These are phyloP conservation scores for Helicoverpa assulta DNA, from an alignment of 2,888 invertebrate species.

Conservation along the genomic window DNA sequence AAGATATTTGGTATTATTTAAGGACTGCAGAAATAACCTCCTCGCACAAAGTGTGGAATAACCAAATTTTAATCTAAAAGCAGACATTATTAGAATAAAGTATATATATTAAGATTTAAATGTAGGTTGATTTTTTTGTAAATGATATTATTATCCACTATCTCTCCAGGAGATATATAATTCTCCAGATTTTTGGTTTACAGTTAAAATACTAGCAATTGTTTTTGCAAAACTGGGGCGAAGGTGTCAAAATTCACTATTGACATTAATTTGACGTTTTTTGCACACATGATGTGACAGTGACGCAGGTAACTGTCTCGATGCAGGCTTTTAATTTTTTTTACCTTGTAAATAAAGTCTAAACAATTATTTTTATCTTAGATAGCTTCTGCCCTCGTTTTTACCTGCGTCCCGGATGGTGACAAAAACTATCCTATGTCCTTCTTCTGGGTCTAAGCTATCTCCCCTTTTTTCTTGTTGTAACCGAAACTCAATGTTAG, in stretches of 20 bases:
- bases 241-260: not conserved
- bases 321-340: no score
- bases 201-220: slow-evolving; percentile 21
- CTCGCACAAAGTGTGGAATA: slow-evolving; percentile 68
- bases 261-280: slow-evolving; percentile 10
- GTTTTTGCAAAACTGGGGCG: slow-evolving; percentile 24
- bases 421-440: no score
- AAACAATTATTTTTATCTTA: no score
- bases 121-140: not conserved
- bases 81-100: slow-evolving; percentile 71
- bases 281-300: no score
- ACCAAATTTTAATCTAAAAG: slow-evolving; percentile 75
- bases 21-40: slow-evolving; percentile 76
- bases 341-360: no score
- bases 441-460: no score
- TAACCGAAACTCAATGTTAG: no score
- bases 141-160: not conserved
- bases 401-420: no score
- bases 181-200: not conserved
- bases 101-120: not conserved
- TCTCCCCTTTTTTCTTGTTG: no score
- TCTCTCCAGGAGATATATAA: not conserved
- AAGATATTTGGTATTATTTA: slow-evolving; percentile 69
- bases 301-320: no score
- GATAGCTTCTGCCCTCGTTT: no score